Base-by-base conservation (phyloP, 2,888 invertebrate genomes). In the Sphaerophoria taeniata region DNA sequence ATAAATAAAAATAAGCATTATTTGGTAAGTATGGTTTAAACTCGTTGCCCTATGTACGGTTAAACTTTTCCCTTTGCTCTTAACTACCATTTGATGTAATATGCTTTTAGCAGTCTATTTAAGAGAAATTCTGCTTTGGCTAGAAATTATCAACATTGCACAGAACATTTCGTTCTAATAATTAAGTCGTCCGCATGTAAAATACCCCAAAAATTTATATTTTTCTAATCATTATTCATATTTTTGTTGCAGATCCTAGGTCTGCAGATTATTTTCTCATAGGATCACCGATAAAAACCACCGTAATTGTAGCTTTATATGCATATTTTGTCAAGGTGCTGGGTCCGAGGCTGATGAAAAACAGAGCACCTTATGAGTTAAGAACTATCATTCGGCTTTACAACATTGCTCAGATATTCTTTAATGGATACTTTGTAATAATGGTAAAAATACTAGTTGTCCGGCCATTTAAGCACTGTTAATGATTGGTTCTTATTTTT, bases 341-440 rank as follows among this genome's bases (percentile, higher is more conserved):
- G 89, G 97, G 97, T 0, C 97, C 97, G 0, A 91, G 92, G 47
- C 92, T 94, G 88, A 96, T 96, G 96, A 93, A 93, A 80, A 93
- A 94, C 79, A 93, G 95, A 53, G 90, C 93, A 70, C 94, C 96
- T 0, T 94, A 93, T 88, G 93, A 95, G 72, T 87, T 96, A 43
- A 93, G 95, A 11, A 93, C 92, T 87, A 56, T 95, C 12, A 91
- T 96, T 87, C 93, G 95, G 70, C 88, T 93, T 0, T 96, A 96
- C 89, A 95, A 96, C 88, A 89, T 93, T 0, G 49, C 93, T 12
- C 96, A 96, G 94, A 94, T 96, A n/a, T 4, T 94, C 0, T 87
- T 93, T 11, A 95, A 95, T 80, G 87, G 90, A 0, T 94, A 92
- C 87, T 83, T 95, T 47, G 93, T 95, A 87, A 89, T 92, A 63